Percentiles rank a stretch among this genome's conserved stretches.
Conservation (phyloP, 2,888 invertebrate genomes). For the Anticlea derivata region DNA sequence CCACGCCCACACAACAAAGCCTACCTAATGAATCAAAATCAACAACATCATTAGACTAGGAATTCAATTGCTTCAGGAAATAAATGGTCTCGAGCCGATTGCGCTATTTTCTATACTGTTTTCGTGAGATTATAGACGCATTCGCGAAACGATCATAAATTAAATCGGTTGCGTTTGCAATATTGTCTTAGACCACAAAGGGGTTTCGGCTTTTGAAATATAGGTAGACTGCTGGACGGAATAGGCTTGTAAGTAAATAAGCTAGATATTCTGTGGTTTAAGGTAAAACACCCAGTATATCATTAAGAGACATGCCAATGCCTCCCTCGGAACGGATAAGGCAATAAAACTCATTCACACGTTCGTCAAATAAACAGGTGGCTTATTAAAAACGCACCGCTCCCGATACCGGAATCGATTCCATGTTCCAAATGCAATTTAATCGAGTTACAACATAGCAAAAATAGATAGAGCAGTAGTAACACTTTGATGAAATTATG, state of each 20-base stretch:
- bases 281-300: conserved; percentile 54
- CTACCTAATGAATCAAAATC: conserved; percentile 26
- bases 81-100: conserved; percentile 28
- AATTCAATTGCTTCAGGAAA: conserved; percentile 30
- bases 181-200: conserved; percentile 26
- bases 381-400: conserved; percentile 78
- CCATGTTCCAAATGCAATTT: conserved; percentile 59
- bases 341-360: conserved; percentile 81
- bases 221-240: conserved; percentile 16
- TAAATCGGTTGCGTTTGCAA: conserved; percentile 20
- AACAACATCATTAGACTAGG: conserved; percentile 32
- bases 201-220: conserved; percentile 25
- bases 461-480: neutral
- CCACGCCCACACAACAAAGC: conserved; percentile 21
- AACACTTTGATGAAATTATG: neutral
- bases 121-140: conserved; percentile 26
- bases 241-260: conserved; percentile 10
- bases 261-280: conserved; percentile 21
- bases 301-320: conserved; percentile 75
- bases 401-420: conserved; percentile 44
- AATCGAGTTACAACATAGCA: conserved; percentile 31
- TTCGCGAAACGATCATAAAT: conserved; percentile 28
- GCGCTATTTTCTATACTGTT: conserved; percentile 25
- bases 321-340: conserved; percentile 68
- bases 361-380: conserved; percentile 77